These are phyloP conservation scores for Cryptocheilus praepositus DNA, from an alignment of 2,888 invertebrate genomes.

Conservation along the genomic window DNA sequence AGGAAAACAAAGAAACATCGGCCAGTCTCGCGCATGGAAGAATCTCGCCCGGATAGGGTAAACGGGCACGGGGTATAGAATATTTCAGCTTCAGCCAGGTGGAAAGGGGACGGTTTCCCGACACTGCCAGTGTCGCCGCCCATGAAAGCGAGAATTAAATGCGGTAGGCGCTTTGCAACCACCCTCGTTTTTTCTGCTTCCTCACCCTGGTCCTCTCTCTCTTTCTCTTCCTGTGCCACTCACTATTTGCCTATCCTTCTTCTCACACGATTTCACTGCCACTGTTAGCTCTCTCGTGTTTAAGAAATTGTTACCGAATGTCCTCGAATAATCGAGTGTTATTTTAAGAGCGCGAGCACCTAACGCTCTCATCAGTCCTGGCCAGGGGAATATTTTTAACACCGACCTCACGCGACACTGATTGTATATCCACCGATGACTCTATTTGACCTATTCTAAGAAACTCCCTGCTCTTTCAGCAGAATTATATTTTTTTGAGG, in stretches of 20 bases:
- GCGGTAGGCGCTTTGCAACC: slow-evolving; percentile 28
- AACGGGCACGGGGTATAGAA: slow-evolving; percentile 6
- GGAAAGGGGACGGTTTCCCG: neutral
- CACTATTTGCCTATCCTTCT: slow-evolving; percentile 6
- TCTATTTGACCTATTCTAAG: too few species aligned
- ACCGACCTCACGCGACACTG: neutral
- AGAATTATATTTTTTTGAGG: too few species aligned
- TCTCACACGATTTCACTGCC: neutral
- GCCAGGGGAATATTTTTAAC: slow-evolving; percentile 33
- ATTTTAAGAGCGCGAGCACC: slow-evolving; percentile 37
- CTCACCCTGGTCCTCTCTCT: slow-evolving; percentile 9
- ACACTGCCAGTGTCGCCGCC: slow-evolving; percentile 7
- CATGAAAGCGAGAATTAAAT: slow-evolving; percentile 44
- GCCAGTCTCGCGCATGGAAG: neutral
- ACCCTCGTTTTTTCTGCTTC: slow-evolving; percentile 24
- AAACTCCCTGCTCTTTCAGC: too few species aligned
- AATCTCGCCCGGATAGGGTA: too few species aligned
- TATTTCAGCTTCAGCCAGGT: slow-evolving; percentile 16
- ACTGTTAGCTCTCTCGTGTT: slow-evolving; percentile 23
- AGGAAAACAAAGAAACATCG: slow-evolving; percentile 7
- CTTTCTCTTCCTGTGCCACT: neutral
- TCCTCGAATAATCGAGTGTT: slow-evolving; percentile 45
- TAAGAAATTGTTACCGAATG: slow-evolving; percentile 33
- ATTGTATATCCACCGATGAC: too few species aligned
- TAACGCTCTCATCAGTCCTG: slow-evolving; percentile 34